Percentiles rank a stretch among this genome's conserved stretches.
These are phyloP conservation scores for Heloderma charlesbogerti DNA, from an alignment of 2,113 vertebrate species.

Conservation along the genomic window DNA sequence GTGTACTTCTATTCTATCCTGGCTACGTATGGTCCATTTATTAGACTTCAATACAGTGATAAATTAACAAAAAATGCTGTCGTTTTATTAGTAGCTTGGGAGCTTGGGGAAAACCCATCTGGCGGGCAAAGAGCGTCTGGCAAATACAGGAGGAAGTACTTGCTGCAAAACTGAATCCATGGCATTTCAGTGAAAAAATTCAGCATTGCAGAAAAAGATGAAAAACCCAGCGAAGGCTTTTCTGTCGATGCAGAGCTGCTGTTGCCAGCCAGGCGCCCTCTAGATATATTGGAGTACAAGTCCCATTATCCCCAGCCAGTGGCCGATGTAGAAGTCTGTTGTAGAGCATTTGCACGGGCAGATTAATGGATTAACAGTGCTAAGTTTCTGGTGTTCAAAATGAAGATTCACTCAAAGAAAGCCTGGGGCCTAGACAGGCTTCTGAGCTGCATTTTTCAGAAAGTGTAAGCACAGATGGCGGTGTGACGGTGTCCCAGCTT, in stretches of 20 bases:
- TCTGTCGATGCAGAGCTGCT: conserved; percentile 17
- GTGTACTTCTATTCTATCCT: conserved; percentile 75
- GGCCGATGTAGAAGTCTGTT: neutral
- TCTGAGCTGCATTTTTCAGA: neutral
- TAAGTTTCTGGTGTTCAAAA: neutral
- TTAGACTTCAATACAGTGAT: conserved; percentile 75
- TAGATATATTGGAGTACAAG: neutral
- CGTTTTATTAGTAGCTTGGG: conserved; percentile 71
- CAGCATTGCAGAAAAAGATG: conserved; percentile 51
- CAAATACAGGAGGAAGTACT: conserved; percentile 55
- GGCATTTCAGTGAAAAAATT: conserved; percentile 67
- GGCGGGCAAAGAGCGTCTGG: conserved; percentile 53
- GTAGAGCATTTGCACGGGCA: neutral
- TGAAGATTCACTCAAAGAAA: neutral
- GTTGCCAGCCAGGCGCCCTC: neutral
- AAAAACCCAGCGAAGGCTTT: conserved; percentile 37
- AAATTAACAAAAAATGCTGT: conserved; percentile 78
- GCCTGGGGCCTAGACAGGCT: too few relatives aligned
- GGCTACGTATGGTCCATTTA: conserved; percentile 69
- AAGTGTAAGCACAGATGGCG: neutral
- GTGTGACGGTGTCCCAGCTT: too few relatives aligned
- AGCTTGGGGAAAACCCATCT: conserved; percentile 77
- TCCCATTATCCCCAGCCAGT: neutral
- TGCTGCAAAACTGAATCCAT: conserved; percentile 58
- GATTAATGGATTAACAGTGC: neutral